Conservation (phyloP, 2,888 invertebrate species). For the Epinotia bilunana region DNA sequence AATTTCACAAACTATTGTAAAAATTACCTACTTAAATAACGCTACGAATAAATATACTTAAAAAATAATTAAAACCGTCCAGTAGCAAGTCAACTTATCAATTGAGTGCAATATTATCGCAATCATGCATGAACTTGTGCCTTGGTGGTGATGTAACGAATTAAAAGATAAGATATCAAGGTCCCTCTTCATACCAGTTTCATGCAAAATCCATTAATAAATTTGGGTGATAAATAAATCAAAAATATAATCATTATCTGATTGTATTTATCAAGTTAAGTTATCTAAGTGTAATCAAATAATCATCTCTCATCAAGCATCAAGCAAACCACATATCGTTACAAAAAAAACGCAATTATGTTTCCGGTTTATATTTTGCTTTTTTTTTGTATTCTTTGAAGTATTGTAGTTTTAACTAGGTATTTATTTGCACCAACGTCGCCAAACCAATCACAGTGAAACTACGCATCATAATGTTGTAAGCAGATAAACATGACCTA, state of each 20-base stretch:
- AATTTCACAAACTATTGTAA: neutral
- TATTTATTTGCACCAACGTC: too few relatives aligned
- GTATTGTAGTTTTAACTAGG: too few relatives aligned
- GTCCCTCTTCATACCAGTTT: neutral
- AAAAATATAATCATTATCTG: neutral
- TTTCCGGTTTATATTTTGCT: too few relatives aligned
- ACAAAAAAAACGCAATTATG: too few relatives aligned
- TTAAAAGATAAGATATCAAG: slow-evolving; percentile 32
- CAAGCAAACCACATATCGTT: too few relatives aligned
- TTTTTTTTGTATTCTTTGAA: too few relatives aligned
- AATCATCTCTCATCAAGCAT: too few relatives aligned
- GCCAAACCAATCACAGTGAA: too few relatives aligned
- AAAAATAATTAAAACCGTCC: neutral
- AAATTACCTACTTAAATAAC: neutral
- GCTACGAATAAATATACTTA: neutral
- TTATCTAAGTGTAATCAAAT: too few relatives aligned
- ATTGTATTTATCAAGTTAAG: too few relatives aligned
- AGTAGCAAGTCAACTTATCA: slow-evolving; percentile 31
- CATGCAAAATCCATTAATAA: neutral
- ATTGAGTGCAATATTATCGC: slow-evolving; percentile 40
- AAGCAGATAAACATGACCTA: slow-evolving; percentile 8
- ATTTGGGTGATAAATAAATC: neutral
- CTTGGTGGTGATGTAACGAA: slow-evolving; percentile 14
- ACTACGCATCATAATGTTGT: neutral
- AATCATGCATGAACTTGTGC: slow-evolving; percentile 36